phyloP scores from a whole-genome alignment of 2,888 invertebrate species.

The Calameuta filiformis region DNA sequence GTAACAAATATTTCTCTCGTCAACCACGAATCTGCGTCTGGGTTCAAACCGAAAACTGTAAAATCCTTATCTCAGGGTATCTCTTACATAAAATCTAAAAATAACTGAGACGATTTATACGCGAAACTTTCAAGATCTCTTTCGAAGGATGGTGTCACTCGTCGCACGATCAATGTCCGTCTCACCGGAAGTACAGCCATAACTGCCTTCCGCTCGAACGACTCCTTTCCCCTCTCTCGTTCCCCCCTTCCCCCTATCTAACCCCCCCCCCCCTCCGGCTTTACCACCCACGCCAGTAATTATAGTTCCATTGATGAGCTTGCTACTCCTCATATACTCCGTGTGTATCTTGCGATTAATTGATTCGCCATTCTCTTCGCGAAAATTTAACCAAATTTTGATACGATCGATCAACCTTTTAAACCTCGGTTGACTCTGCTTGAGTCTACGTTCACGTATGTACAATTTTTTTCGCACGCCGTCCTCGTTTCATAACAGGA shows the following conservation, averaged over 20 bases:
- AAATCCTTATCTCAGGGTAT: neutral
- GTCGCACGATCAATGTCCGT: conserved; percentile 44
- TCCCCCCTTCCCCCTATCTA: conserved; percentile 24
- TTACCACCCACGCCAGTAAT: conserved; percentile 17
- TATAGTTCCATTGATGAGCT: conserved; percentile 8
- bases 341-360: neutral
- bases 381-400: neutral
- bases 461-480: neutral
- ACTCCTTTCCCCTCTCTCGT: conserved; percentile 19
- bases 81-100: neutral
- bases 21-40: neutral
- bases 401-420: too few relatives aligned
- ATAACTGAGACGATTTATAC: neutral
- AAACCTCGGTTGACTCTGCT: neutral
- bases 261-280: conserved; percentile 36
- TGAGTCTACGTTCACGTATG: neutral
- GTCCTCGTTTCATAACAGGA: neutral
- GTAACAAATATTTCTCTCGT: neutral
- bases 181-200: conserved; percentile 57
- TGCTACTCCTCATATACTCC: neutral
- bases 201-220: conserved; percentile 55
- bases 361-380: neutral
- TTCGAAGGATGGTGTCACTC: conserved; percentile 39
- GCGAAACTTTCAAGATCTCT: conserved; percentile 33
- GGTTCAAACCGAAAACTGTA: neutral